Conservation (phyloP, 2,888 invertebrate genomes). For the Epinotia demarniana region DNA sequence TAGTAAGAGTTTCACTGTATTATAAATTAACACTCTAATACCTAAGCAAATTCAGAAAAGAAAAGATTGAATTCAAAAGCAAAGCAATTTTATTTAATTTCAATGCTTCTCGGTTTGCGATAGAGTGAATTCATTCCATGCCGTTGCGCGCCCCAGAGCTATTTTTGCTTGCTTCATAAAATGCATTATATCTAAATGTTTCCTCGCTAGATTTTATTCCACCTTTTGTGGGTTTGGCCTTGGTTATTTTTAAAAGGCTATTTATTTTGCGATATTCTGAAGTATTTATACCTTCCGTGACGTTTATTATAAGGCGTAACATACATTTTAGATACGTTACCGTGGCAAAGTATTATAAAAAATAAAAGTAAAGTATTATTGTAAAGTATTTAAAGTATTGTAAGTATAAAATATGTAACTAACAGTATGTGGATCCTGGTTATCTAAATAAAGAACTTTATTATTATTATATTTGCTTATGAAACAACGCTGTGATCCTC, state of each 20-base stretch:
- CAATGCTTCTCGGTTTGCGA: slow-evolving; percentile 12
- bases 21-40: background rate
- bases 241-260: slow-evolving; percentile 8
- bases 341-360: too few relatives aligned
- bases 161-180: slow-evolving; percentile 41
- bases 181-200: slow-evolving; percentile 34
- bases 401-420: too few relatives aligned
- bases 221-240: slow-evolving; percentile 14
- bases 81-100: slow-evolving; percentile 16
- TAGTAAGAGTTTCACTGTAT: background rate
- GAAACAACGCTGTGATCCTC: too few relatives aligned
- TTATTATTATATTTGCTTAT: too few relatives aligned
- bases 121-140: slow-evolving; percentile 23
- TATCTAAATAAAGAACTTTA: too few relatives aligned
- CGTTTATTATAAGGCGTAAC: background rate
- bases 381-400: too few relatives aligned
- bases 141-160: slow-evolving; percentile 9
- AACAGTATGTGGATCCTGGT: too few relatives aligned
- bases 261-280: slow-evolving; percentile 8
- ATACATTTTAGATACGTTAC: background rate
- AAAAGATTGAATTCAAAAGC: slow-evolving; percentile 7
- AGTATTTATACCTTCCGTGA: background rate
- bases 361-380: too few relatives aligned
- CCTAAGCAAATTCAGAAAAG: background rate
- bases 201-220: slow-evolving; percentile 34